These are phyloP conservation scores for Nymphalis io DNA, from an alignment of 1,140 invertebrate species.

Conservation along the genomic window DNA sequence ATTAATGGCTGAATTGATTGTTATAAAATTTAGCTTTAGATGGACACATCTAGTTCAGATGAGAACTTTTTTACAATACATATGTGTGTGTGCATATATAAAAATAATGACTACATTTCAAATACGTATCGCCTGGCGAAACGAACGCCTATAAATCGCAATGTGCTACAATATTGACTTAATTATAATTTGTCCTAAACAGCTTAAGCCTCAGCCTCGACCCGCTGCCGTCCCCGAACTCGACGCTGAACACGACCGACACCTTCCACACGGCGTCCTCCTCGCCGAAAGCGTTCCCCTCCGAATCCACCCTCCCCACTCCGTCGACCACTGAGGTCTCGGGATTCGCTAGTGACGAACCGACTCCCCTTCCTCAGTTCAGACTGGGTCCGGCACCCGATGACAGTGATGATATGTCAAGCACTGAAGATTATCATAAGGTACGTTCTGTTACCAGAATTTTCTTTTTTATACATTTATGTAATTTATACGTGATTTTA, in stretches of 20 bases:
- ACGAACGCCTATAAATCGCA: too few relatives aligned
- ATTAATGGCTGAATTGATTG: too few relatives aligned
- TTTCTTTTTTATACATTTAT: too few relatives aligned
- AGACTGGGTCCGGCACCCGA: slow-evolving; percentile 54
- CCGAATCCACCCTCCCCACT: slow-evolving; percentile 47
- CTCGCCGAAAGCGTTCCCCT: slow-evolving; percentile 53
- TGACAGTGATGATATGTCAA: slow-evolving; percentile 78
- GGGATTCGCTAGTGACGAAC: slow-evolving; percentile 50
- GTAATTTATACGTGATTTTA: too few relatives aligned
- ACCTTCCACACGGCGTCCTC: slow-evolving; percentile 88
- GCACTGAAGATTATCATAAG: slow-evolving; percentile 76
- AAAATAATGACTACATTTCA: too few relatives aligned
- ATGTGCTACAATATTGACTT: too few relatives aligned
- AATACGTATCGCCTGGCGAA: too few relatives aligned
- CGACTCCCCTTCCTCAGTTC: slow-evolving; percentile 51
- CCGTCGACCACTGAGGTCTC: slow-evolving; percentile 62
- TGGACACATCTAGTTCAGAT: too few relatives aligned
- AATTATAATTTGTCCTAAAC: not conserved
- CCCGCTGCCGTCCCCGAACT: slow-evolving; percentile 52
- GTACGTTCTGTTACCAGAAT: slow-evolving; percentile 43
- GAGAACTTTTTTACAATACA: too few relatives aligned
- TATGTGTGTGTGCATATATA: too few relatives aligned
- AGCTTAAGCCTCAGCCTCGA: slow-evolving; percentile 66
- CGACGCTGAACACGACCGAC: slow-evolving; percentile 82
- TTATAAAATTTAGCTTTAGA: too few relatives aligned